A percentile compares a stretch with the other conserved stretches of the same genome.
Evolutionary conservation across 2,888 invertebrate genomes (phyloP).

Genomic region (Drosophila subquinaria): DNA sequence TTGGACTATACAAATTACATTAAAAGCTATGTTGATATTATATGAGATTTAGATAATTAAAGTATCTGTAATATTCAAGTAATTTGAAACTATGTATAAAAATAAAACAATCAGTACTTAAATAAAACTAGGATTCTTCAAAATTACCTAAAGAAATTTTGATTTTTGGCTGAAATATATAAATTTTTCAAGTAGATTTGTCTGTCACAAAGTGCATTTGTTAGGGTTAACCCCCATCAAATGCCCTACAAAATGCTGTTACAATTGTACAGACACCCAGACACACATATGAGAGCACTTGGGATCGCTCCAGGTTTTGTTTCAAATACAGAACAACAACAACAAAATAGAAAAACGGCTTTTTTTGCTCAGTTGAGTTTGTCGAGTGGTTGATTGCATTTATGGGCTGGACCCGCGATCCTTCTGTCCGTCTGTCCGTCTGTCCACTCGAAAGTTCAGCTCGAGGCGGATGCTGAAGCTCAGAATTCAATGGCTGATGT

Average conservation of each 20-base stretch:
- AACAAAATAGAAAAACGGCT: conserved; percentile 34
- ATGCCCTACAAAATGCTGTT: conserved; percentile 48
- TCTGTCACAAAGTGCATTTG: not conserved
- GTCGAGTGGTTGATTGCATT: conserved; percentile 79
- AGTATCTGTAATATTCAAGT: too few species aligned
- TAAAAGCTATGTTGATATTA: too few species aligned
- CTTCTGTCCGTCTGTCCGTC: not conserved
- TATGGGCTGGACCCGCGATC: conserved; percentile 57
- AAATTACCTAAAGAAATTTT: not conserved
- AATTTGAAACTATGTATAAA: too few species aligned
- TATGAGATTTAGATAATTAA: too few species aligned
- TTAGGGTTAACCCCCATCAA: not conserved
- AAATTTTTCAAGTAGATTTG: not conserved
- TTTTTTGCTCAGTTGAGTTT: conserved; percentile 41
- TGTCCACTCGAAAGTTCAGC: conserved; percentile 29
- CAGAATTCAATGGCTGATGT: conserved; percentile 1
- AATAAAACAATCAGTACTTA: too few species aligned
- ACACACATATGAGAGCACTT: conserved; percentile 42
- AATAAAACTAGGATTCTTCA: not conserved
- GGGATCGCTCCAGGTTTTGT: conserved; percentile 39
- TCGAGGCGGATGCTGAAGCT: conserved; percentile 54
- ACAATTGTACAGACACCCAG: conserved; percentile 72
- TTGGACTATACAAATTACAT: too few species aligned
- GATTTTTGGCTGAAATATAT: not conserved
- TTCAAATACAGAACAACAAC: conserved; percentile 26